Evolutionary conservation across 2,888 invertebrate genomes (phyloP).

Genomic region (Danaus chrysippus): DNA sequence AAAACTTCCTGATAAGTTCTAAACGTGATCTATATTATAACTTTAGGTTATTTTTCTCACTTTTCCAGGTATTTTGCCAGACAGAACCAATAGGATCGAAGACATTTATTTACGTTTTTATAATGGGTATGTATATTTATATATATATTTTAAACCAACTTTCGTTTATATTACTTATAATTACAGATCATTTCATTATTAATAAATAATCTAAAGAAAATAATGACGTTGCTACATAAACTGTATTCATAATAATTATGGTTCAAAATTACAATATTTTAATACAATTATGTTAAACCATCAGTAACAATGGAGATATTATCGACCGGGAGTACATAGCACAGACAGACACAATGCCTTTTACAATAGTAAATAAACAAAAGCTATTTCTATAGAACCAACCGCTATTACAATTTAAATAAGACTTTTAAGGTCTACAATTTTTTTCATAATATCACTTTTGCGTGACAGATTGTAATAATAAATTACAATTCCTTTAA

Average conservation of each 20-base stretch:
- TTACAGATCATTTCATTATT: no score
- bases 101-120: conserved; percentile 70
- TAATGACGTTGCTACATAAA: no score
- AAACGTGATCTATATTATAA: neutral
- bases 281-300: neutral
- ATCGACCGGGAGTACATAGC: neutral
- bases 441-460: no score
- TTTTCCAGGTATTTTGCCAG: conserved; percentile 64
- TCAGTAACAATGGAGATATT: neutral
- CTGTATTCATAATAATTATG: no score
- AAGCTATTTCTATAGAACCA: neutral
- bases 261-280: no score
- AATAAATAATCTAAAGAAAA: no score
- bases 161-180: no score
- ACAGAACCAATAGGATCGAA: conserved; percentile 61
- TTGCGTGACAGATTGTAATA: neutral
- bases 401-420: neutral
- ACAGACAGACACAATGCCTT: neutral
- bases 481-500: neutral
- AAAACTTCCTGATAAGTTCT: neutral
- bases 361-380: neutral
- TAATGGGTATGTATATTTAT: conserved; percentile 59
- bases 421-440: neutral
- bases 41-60: conserved; percentile 1
- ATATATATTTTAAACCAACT: neutral